Percentiles rank a stretch among this genome's conserved stretches.
phyloP scores from a whole-genome alignment of 2,113 vertebrate species.

The Prunella himalayana region DNA sequence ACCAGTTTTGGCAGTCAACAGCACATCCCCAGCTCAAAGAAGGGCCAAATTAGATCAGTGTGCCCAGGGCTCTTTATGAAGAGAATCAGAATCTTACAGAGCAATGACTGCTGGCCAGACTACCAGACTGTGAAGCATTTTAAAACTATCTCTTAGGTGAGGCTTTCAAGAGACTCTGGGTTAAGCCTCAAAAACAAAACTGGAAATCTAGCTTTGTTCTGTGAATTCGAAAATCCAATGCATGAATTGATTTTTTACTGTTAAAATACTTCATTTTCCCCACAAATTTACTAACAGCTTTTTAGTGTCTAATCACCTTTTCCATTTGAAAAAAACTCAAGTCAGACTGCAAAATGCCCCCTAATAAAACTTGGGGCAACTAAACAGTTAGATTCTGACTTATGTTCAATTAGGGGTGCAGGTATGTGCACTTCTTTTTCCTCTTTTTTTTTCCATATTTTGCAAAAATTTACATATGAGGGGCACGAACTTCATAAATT shows the following conservation, averaged over 20 bases:
- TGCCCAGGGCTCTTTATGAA: background rate
- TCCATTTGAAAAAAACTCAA: background rate
- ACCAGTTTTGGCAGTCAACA: background rate
- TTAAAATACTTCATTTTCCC: background rate
- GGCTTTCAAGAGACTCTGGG: background rate
- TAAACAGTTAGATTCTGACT: background rate
- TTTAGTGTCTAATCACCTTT: background rate
- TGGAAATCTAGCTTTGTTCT: background rate
- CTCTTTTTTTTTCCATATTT: background rate
- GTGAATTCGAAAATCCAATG: background rate
- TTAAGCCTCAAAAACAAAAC: background rate
- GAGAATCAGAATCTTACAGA: background rate
- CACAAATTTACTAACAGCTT: background rate
- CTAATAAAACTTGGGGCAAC: background rate
- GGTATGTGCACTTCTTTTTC: background rate
- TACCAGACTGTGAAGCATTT: background rate
- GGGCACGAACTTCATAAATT: background rate
- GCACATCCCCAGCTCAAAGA: background rate
- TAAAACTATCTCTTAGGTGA: background rate
- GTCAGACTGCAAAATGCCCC: background rate
- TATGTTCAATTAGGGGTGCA: fast-evolving
- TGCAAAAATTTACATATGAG: background rate
- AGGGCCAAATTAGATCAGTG: background rate
- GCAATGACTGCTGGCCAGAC: background rate
- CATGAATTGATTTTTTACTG: background rate